phyloP scores from a whole-genome alignment of 2,797 vertebrate genomes.

The Echeneis naucrates region DNA sequence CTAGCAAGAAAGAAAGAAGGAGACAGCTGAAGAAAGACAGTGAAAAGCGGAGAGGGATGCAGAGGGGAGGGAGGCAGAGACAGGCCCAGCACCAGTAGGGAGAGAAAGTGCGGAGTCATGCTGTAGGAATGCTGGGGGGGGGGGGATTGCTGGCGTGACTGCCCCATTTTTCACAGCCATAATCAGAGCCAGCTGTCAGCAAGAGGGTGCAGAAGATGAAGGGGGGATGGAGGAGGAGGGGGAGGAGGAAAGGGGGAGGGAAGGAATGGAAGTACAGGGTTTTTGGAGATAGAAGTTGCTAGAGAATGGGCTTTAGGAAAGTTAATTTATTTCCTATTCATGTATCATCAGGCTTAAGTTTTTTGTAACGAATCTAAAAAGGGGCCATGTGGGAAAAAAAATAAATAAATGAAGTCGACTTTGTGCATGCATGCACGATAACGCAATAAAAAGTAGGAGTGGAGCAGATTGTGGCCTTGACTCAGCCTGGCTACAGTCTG shows the following conservation, averaged over 20 bases:
- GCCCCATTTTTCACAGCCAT: constrained; percentile 87
- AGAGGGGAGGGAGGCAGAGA: constrained; percentile 62
- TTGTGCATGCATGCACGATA: constrained; percentile 17
- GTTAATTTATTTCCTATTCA: constrained; percentile 49
- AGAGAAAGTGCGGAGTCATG: constrained; percentile 88
- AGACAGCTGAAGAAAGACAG: constrained; percentile 67
- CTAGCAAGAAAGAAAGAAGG: constrained; percentile 44
- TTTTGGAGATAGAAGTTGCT: constrained; percentile 45
- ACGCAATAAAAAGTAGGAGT: constrained; percentile 26
- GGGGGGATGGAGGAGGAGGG: constrained; percentile 25
- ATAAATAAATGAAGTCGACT: neutral
- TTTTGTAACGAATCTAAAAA: constrained; percentile 25
- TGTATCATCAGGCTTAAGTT: constrained; percentile 10
- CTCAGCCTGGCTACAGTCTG: constrained; percentile 42
- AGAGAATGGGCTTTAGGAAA: constrained; percentile 46
- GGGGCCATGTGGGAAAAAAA: neutral
- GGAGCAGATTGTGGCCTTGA: constrained; percentile 48
- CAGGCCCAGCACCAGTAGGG: constrained; percentile 61
- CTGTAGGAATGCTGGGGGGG: constrained; percentile 84
- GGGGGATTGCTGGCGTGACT: constrained; percentile 84
- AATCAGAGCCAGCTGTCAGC: constrained; percentile 90
- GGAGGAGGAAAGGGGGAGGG: constrained; percentile 18
- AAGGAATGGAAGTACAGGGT: constrained; percentile 48
- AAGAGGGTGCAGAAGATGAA: constrained; percentile 71
- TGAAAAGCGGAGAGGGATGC: constrained; percentile 49